Evolutionary conservation across 2,113 vertebrate genomes (phyloP).

Genomic region (Axis porcinus): DNA sequence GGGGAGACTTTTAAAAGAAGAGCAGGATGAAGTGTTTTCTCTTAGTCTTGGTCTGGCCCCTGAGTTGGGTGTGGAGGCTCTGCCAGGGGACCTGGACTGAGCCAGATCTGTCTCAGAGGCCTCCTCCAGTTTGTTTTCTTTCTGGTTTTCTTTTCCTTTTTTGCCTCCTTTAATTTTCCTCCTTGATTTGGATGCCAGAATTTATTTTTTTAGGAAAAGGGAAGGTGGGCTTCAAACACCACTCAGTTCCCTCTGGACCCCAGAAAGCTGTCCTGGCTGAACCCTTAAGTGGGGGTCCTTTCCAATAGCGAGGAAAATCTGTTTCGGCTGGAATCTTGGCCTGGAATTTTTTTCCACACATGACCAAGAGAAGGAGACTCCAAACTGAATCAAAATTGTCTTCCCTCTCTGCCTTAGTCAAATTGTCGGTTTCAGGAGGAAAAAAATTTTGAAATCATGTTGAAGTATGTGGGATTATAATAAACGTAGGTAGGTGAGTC

Average conservation of each 20-base stretch:
- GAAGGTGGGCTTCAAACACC: not conserved
- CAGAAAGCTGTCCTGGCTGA: not conserved
- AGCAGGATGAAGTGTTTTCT: not conserved
- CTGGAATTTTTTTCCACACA: not conserved
- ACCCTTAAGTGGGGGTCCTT: not conserved
- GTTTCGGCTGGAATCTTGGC: not conserved
- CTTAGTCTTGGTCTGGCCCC: not conserved
- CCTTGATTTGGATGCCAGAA: not conserved
- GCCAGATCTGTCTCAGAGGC: not conserved
- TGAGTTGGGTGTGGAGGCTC: not conserved
- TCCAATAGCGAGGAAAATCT: not conserved
- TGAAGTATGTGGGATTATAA: not conserved
- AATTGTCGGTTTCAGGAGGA: not conserved
- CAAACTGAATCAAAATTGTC: not conserved
- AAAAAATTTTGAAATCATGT: not conserved
- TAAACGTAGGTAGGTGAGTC: not conserved
- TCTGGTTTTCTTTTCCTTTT: not conserved
- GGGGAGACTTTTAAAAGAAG: too few relatives aligned
- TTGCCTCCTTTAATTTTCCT: not conserved
- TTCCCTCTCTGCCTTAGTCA: not conserved
- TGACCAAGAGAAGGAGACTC: not conserved
- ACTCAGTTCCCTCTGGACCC: not conserved
- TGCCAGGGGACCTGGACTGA: not conserved
- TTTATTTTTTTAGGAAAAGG: not conserved
- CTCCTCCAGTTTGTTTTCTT: not conserved